Base-by-base conservation (phyloP, 2,113 vertebrate genomes). In the Dryoscopus gambensis region DNA sequence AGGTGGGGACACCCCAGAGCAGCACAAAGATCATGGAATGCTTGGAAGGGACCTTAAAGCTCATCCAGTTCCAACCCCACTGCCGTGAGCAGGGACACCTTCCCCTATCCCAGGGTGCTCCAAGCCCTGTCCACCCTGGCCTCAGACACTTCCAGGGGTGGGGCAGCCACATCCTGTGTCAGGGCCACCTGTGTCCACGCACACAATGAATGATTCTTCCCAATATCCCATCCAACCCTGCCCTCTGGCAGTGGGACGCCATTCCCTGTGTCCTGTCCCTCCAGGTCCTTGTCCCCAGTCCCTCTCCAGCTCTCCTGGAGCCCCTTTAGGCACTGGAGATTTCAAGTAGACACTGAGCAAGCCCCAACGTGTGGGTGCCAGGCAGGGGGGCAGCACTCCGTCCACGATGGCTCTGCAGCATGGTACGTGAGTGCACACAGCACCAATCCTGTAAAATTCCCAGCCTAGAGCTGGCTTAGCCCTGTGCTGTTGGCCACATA, bases 361-460 rank as follows among this genome's bases (percentile, higher is more conserved):
- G 44, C 42, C 39, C 44, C 11, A 9, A 0, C 13, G 9, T 0
- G 0, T 15, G 37, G 50, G 39, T 47, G 16, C 27, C 4, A 8
- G 74, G 84, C 28, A 27, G 37, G 19, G 27, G 24, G 27, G 56
- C 73, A 90, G 77, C 53, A 5, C 1, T 4, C 25, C 31, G 35
- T 8, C 62, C 3, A 0, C 9, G 8, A 15, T 24, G 1, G 42
- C 60, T 33, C 86, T 57, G 17, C 63, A 11, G 0, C 2, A 0
- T 11, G 4, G 6, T 31, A 5, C 3, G 0, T 6, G 1, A 25
- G 40, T 3, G 16, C 42, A 5, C 3, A 5, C 40, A 46, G 73
- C 81, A 59, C 46, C 70, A 4, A 2, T 27, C 39, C 70, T 18
- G 27, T 16, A 3, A 15, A 44, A 56, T 53, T 55, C 90, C 71